Evolutionary conservation across 2,797 vertebrate species (phyloP).

Genomic region (Protosalanx chinensis): DNA sequence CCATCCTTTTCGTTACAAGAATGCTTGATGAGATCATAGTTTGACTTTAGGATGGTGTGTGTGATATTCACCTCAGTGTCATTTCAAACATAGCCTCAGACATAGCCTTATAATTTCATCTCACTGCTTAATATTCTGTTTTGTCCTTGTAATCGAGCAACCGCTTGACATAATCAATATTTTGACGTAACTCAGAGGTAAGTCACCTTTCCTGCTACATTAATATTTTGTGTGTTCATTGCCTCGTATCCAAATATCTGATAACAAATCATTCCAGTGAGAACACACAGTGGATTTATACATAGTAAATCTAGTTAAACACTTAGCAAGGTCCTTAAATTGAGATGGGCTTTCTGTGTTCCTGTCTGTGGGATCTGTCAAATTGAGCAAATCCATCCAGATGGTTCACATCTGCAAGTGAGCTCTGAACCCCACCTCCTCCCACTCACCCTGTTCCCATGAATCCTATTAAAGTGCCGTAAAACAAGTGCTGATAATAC

Average conservation of each 20-base stretch:
- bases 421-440: constrained; percentile 30
- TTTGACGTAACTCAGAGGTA: constrained; percentile 61
- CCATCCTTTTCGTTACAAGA: background rate
- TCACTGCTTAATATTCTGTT: constrained; percentile 59
- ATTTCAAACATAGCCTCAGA: background rate
- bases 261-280: background rate
- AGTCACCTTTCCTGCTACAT: constrained; percentile 60
- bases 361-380: background rate
- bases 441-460: constrained; percentile 68
- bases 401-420: constrained; percentile 29
- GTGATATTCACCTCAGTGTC: background rate
- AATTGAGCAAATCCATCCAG: constrained; percentile 40
- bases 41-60: background rate
- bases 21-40: too few relatives aligned
- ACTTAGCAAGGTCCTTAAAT: background rate
- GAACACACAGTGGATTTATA: background rate
- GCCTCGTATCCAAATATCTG: background rate
- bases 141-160: constrained; percentile 45
- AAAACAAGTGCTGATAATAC: constrained; percentile 74
- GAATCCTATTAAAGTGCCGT: constrained; percentile 76
- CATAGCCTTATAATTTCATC: constrained; percentile 35
- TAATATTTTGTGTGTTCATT: constrained; percentile 46
- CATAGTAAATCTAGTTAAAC: background rate
- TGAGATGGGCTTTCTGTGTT: background rate
- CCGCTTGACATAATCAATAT: constrained; percentile 59